Base-by-base conservation (phyloP, 2,888 invertebrate genomes). In the Dromius quadrimaculatus region DNA sequence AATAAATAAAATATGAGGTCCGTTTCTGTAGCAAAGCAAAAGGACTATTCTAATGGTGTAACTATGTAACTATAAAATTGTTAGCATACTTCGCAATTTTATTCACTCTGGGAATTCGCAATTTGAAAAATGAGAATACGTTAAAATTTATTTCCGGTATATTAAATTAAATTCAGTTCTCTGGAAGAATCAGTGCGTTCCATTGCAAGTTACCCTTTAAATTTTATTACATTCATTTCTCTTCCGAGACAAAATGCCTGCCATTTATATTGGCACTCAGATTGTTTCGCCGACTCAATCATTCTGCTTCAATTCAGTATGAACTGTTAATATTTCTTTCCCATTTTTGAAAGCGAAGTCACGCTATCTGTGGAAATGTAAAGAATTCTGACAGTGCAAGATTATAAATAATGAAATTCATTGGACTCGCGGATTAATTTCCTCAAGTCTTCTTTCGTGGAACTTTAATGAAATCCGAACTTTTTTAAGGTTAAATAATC, bases 181-280 rank as follows among this genome's bases (percentile, higher is more conserved):
- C 11, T 9, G 50, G 23, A 50, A 32, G 22, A 19, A 17, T 6
- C 20, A 9, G 20, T 57, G 2, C 45, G 28, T 54, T 54, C 28
- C 54, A 15, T 57, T 34, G 34, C 57, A 15, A 57, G 57, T 9
- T 17, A 32, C 59, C 38, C 61, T 38, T 38, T 38, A 17, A 38
- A 38, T 38, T 61, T 61, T 61, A 61, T 61, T 22, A 41, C 22
- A 22, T 13, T 38, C 36, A 61, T 61, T 61, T 61, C 38, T 61
- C 61, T 61, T 23, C 13, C 11, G 36, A 36, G 61, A 38, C 61
- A 61, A 36, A 11, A 59, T 59, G 36, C 59, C 17, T 61, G 36
- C 59, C 61, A 61, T 61, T 61, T 61, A 61, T 61, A 57, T 38
- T 38, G 13, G 19, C 20, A 38, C 61, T 15, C 17, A 23, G 32